A percentile compares a stretch with the other conserved stretches of the same genome.
phyloP scores from a whole-genome alignment of 2,113 vertebrate genomes.

The Acrocephalus arundinaceus region DNA sequence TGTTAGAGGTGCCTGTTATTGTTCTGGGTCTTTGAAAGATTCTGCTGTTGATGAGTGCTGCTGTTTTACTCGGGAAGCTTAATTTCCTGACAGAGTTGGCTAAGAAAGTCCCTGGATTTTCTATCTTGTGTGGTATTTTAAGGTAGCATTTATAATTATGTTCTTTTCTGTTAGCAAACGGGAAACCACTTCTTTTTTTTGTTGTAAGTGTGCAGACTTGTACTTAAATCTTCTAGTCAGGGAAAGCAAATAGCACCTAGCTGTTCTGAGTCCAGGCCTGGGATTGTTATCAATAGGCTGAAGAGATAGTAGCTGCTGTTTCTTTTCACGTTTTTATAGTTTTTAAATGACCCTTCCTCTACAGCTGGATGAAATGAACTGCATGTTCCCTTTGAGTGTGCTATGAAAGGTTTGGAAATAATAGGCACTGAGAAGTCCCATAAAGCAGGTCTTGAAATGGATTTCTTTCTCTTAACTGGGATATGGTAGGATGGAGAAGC shows the following conservation, averaged over 20 bases:
- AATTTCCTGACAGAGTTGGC: conserved; percentile 2
- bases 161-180: background rate
- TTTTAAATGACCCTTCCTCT: conserved; percentile 19
- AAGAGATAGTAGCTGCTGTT: background rate
- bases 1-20: conserved; percentile 20
- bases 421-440: conserved; percentile 41
- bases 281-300: background rate
- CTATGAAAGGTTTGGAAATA: conserved; percentile 24
- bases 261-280: background rate
- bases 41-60: background rate
- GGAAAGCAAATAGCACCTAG: background rate
- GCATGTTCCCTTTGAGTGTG: background rate
- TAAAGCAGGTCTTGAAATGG: conserved; percentile 21
- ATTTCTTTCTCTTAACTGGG: conserved; percentile 35
- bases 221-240: background rate
- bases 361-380: conserved; percentile 9
- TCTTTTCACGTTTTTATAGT: background rate
- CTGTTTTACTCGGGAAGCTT: background rate
- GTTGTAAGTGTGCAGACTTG: background rate
- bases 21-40: conserved; percentile 34
- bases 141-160: background rate
- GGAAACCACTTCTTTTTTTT: background rate
- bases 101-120: conserved; percentile 30
- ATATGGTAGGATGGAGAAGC: conserved; percentile 10
- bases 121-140: background rate